Percentiles rank a stretch among this genome's conserved stretches.
phyloP scores from a whole-genome alignment of 2,113 vertebrate species.

The Oceanodroma tethys region DNA sequence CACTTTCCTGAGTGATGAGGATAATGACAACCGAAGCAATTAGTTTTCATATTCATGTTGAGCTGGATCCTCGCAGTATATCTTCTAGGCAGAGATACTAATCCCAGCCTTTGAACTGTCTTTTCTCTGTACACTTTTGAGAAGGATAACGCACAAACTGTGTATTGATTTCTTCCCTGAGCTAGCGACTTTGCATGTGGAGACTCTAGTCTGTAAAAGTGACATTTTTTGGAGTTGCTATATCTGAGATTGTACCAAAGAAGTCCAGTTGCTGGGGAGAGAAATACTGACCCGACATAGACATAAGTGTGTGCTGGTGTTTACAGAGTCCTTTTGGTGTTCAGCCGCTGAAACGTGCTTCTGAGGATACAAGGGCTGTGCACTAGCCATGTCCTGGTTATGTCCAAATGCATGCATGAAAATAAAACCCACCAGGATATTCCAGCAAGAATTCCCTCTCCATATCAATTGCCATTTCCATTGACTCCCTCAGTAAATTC shows the following conservation, averaged over 20 bases:
- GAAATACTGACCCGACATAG: neutral
- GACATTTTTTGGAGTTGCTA: neutral
- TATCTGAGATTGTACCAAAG: neutral
- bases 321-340: neutral
- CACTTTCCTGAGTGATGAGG: neutral
- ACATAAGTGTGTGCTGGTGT: neutral
- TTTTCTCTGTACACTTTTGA: neutral
- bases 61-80: neutral
- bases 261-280: neutral
- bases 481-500: neutral
- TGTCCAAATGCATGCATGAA: neutral
- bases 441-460: neutral
- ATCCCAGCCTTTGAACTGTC: neutral
- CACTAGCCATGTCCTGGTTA: neutral
- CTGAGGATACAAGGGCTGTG: neutral
- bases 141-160: neutral
- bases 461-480: neutral
- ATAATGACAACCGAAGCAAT: neutral
- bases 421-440: neutral
- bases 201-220: neutral
- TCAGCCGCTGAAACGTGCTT: rapidly evolving
- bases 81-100: neutral
- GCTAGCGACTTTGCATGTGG: neutral
- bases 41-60: neutral
- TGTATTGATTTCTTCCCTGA: neutral